Evolutionary conservation across 1,140 invertebrate species (phyloP).

Genomic region (Apis dorsata): DNA sequence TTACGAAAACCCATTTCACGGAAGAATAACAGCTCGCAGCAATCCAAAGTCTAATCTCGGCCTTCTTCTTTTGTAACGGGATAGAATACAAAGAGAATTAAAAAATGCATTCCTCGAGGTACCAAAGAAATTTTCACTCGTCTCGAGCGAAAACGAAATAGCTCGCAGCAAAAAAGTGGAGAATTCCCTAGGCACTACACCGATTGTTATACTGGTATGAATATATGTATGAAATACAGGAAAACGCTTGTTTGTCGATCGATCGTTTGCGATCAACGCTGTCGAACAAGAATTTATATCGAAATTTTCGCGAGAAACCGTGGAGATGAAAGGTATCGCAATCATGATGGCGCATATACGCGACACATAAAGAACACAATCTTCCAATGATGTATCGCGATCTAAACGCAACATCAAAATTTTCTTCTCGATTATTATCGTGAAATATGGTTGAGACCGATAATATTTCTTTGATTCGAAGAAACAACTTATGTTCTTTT

Average conservation of each 20-base stretch:
- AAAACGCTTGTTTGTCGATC: conserved; percentile 22
- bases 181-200: neutral
- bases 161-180: neutral
- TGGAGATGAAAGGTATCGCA: neutral
- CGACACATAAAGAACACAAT: conserved; percentile 3
- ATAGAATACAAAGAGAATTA: too few species aligned
- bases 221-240: conserved; percentile 45
- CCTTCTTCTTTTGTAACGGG: neutral
- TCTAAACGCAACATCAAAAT: neutral
- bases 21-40: neutral
- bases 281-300: conserved; percentile 35
- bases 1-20: neutral
- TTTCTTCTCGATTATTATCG: neutral
- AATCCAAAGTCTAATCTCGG: neutral
- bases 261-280: conserved; percentile 11
- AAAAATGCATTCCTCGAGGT: neutral
- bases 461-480: neutral
- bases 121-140: neutral
- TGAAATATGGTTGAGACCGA: neutral
- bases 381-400: neutral
- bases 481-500: neutral
- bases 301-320: conserved; percentile 17
- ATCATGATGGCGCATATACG: neutral
- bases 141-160: neutral
- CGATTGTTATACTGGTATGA: conserved; percentile 2